A percentile compares a stretch with the other conserved stretches of the same genome.
phyloP scores from a whole-genome alignment of 2,797 vertebrate genomes.

The Cyclopterus lumpus region DNA sequence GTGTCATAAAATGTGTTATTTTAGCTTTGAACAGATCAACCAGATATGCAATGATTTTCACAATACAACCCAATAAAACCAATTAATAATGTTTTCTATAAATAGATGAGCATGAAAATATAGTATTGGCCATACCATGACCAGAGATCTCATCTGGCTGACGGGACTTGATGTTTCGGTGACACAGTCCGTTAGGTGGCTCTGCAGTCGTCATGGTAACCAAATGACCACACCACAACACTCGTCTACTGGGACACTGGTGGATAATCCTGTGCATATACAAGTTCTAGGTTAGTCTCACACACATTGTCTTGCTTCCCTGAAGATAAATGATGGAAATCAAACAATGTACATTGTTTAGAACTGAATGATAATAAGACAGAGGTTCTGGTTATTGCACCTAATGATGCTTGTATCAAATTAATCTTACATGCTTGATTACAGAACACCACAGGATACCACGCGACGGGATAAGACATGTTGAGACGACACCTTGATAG shows the following conservation, averaged over 20 bases:
- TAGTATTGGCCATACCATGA: slow-evolving; percentile 58
- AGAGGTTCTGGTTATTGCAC: too few species aligned
- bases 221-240: background rate
- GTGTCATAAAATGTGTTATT: background rate
- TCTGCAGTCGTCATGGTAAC: slow-evolving; percentile 73
- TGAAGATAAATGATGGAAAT: background rate
- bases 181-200: slow-evolving; percentile 38
- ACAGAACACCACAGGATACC: too few species aligned
- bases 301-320: background rate
- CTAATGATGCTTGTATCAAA: too few species aligned
- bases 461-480: too few species aligned
- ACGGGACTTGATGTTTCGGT: slow-evolving; percentile 49
- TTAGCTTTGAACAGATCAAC: too few species aligned
- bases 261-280: slow-evolving; percentile 29
- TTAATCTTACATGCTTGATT: too few species aligned
- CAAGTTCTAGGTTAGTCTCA: slow-evolving; percentile 15
- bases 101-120: background rate
- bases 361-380: too few species aligned
- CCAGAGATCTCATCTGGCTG: slow-evolving; percentile 42
- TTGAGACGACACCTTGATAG: too few species aligned
- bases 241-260: background rate
- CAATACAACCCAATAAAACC: background rate
- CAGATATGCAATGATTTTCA: background rate
- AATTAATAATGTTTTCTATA: background rate
- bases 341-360: too few species aligned